phyloP scores from a whole-genome alignment of 1,140 invertebrate species.

The Sycophaga agraensis region DNA sequence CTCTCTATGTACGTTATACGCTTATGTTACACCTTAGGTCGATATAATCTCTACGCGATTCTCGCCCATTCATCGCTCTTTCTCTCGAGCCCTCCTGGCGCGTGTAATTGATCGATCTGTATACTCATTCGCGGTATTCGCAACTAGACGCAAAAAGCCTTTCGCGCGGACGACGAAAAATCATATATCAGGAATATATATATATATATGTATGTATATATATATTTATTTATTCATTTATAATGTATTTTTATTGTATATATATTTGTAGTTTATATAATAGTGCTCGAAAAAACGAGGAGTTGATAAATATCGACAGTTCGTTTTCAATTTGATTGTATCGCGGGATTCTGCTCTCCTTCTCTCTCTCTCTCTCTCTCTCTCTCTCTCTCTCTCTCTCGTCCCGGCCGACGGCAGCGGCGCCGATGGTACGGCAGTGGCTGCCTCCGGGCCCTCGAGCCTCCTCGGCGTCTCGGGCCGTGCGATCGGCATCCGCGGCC shows the following conservation, averaged over 20 bases:
- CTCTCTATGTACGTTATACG: too few species aligned
- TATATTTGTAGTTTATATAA: not conserved
- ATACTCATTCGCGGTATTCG: too few species aligned
- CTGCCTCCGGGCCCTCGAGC: too few species aligned
- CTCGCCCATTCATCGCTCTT: too few species aligned
- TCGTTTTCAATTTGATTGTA: constrained; percentile 27
- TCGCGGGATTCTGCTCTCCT: constrained; percentile 2
- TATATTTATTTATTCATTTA: constrained; percentile 4
- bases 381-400: too few species aligned
- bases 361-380: too few species aligned
- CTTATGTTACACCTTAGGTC: too few species aligned
- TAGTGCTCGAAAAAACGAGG: constrained; percentile 17
- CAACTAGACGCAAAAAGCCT: constrained; percentile 15
- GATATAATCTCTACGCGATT: too few species aligned
- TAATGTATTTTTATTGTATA: not conserved
- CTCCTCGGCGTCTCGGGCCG: too few species aligned
- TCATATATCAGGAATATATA: constrained; percentile 10
- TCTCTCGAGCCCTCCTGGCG: too few species aligned
- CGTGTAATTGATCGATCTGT: not conserved
- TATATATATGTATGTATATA: constrained; percentile 9
- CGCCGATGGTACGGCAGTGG: too few species aligned
- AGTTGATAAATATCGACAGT: constrained; percentile 27
- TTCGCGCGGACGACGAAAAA: constrained; percentile 11
- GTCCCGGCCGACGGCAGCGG: not conserved
- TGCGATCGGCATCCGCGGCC: too few species aligned